phyloP scores from a whole-genome alignment of 2,888 invertebrate species.

The Apodemia hepburni region DNA sequence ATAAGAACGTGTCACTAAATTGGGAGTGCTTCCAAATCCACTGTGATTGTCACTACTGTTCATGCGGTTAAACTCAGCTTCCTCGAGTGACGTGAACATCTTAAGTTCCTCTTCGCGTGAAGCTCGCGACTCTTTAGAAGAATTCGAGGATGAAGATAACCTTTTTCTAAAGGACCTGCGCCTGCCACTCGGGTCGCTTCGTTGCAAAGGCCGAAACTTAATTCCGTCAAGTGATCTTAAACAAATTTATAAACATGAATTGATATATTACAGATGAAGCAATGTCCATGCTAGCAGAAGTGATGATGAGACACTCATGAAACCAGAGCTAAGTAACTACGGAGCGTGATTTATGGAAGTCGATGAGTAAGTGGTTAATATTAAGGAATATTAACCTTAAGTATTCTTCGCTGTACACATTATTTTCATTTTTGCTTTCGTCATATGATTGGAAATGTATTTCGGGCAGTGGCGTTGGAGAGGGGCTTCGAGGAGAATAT shows the following conservation, averaged over 20 bases:
- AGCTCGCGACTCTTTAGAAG: slow-evolving; percentile 80
- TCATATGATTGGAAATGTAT: slow-evolving; percentile 80
- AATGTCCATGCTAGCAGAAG: slow-evolving; percentile 42
- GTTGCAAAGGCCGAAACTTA: slow-evolving; percentile 80
- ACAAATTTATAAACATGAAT: slow-evolving; percentile 67
- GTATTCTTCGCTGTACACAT: slow-evolving; percentile 65
- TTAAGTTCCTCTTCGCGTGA: slow-evolving; percentile 83
- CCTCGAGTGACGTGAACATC: slow-evolving; percentile 83
- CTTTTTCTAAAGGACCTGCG: slow-evolving; percentile 81
- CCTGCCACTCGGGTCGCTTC: slow-evolving; percentile 81
- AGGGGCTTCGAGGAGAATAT: slow-evolving; percentile 64
- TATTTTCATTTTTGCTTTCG: slow-evolving; percentile 53
- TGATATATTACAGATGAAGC: slow-evolving; percentile 60
- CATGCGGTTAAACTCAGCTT: slow-evolving; percentile 77
- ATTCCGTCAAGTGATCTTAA: slow-evolving; percentile 84
- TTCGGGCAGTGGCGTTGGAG: slow-evolving; percentile 55
- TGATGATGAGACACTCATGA: slow-evolving; percentile 39
- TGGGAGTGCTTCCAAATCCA: slow-evolving; percentile 67
- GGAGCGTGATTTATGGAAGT: slow-evolving; percentile 43
- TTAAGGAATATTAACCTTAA: slow-evolving; percentile 73
- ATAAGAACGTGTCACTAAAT: slow-evolving; percentile 73
- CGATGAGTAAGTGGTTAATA: slow-evolving; percentile 46
- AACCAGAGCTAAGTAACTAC: slow-evolving; percentile 50
- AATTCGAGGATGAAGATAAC: slow-evolving; percentile 80
- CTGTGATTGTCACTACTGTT: slow-evolving; percentile 43